phyloP scores from a whole-genome alignment of 2,888 invertebrate species.

The Aphelenchoides bicaudatus region DNA sequence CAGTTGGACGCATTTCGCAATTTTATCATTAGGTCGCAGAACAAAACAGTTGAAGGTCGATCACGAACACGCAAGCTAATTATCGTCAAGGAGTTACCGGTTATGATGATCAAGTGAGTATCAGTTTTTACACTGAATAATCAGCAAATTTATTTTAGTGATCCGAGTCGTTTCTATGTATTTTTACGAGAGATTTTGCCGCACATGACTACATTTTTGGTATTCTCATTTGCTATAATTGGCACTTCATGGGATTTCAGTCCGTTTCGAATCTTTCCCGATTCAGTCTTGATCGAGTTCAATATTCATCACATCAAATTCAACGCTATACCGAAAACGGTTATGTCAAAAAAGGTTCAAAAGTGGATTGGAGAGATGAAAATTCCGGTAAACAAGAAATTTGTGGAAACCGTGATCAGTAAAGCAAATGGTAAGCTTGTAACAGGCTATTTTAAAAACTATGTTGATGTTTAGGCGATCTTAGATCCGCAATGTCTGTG shows the following conservation, averaged over 20 bases:
- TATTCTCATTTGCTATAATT: background rate
- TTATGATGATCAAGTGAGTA: background rate
- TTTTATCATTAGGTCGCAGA: background rate
- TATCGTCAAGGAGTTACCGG: conserved; percentile 1
- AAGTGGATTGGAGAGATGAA: background rate
- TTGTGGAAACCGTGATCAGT: background rate
- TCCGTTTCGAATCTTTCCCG: background rate
- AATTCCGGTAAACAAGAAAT: background rate
- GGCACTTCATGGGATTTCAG: background rate
- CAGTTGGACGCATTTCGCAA: background rate
- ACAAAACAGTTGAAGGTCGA: background rate
- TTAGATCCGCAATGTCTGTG: background rate
- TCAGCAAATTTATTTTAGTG: background rate
- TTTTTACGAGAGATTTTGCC: background rate
- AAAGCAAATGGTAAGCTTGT: conserved; percentile 5
- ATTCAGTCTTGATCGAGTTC: background rate
- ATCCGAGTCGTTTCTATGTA: background rate
- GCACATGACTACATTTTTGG: background rate
- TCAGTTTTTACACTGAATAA: background rate
- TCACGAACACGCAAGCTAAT: background rate
- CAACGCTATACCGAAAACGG: conserved; percentile 9
- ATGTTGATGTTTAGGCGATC: background rate
- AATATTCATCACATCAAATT: conserved; percentile 7
- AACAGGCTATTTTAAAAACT: background rate
- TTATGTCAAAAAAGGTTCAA: background rate